Conservation (phyloP, 2,797 vertebrate genomes). For the Gorsachius magnificus region DNA sequence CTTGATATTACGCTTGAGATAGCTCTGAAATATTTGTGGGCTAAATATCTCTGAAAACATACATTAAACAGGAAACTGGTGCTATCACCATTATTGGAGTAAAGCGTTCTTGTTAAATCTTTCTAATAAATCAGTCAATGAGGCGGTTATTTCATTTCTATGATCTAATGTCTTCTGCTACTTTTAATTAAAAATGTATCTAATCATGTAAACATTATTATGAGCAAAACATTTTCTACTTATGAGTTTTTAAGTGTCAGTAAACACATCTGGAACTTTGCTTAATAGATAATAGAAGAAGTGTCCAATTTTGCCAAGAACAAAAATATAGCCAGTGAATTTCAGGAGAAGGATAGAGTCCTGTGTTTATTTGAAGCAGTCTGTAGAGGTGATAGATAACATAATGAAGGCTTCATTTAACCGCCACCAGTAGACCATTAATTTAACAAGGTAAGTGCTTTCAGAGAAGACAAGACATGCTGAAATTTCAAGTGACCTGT, state of each 20-base stretch:
- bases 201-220: constrained; percentile 56
- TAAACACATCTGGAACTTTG: constrained; percentile 51
- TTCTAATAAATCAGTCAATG: constrained; percentile 55
- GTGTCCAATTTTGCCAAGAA: neutral
- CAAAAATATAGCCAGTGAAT: neutral
- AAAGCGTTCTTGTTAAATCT: constrained; percentile 30
- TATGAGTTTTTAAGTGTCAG: constrained; percentile 40
- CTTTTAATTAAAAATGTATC: constrained; percentile 52
- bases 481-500: neutral
- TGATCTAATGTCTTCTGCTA: constrained; percentile 39
- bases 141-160: constrained; percentile 47
- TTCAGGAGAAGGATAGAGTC: neutral
- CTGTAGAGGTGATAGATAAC: neutral
- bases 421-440: neutral
- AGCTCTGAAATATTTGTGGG: constrained; percentile 13
- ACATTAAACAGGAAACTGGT: neutral
- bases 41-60: constrained; percentile 27
- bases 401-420: neutral
- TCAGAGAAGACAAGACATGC: neutral
- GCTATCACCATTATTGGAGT: neutral
- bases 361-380: neutral
- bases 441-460: neutral
- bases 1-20: neutral
- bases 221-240: constrained; percentile 31
- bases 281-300: neutral